These are phyloP conservation scores for Triplophysa tibetana DNA, from an alignment of 2,113 vertebrate genomes.

Conservation along the genomic window DNA sequence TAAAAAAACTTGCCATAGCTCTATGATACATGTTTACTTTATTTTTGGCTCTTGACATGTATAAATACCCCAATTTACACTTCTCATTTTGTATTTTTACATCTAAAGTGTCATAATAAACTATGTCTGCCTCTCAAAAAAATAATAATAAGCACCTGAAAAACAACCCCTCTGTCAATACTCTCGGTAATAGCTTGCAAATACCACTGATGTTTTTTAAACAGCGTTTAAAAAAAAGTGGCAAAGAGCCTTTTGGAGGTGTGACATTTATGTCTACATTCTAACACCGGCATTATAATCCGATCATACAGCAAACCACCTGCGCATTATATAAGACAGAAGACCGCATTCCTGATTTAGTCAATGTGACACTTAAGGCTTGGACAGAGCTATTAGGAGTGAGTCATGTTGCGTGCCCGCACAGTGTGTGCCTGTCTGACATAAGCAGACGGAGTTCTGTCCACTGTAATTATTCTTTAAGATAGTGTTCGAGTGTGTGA, in stretches of 20 bases:
- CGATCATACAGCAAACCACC: neutral
- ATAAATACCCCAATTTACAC: too few relatives aligned
- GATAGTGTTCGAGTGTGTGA: conserved; percentile 24
- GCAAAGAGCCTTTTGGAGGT: neutral
- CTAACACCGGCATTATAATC: neutral
- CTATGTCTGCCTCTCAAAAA: neutral
- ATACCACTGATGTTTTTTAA: neutral
- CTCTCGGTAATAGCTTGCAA: neutral
- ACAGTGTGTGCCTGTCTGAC: neutral
- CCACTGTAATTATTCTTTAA: conserved; percentile 36
- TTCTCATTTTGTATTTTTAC: neutral
- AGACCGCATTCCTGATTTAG: neutral
- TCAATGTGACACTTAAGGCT: neutral
- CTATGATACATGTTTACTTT: neutral
- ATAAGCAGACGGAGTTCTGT: conserved; percentile 1
- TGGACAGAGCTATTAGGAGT: neutral
- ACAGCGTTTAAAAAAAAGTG: neutral
- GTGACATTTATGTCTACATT: neutral
- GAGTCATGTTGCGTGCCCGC: neutral
- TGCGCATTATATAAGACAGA: neutral
- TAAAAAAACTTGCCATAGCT: too few relatives aligned
- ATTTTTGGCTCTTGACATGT: neutral
- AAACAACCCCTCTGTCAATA: neutral
- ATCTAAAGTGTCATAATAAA: neutral
- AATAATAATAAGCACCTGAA: neutral